Conservation (phyloP, 2,113 vertebrate species). For the Kryptolebias marmoratus region DNA sequence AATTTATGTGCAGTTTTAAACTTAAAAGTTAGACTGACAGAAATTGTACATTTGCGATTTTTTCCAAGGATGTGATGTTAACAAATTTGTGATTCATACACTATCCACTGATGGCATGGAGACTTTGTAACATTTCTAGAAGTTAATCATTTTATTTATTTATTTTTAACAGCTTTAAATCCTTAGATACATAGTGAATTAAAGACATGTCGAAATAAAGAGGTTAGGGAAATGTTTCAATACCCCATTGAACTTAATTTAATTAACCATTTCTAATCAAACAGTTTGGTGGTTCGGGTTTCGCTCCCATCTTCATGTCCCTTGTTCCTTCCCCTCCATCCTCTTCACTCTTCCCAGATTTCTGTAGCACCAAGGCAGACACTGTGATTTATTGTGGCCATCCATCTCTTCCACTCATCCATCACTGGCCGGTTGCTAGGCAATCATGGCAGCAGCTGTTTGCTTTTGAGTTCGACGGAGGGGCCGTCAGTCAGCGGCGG, state of each 20-base stretch:
- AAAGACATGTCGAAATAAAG: neutral
- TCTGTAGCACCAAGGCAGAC: slow-evolving; percentile 91
- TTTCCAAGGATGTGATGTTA: too few relatives aligned
- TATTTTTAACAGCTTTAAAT: neutral
- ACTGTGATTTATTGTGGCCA: slow-evolving; percentile 99
- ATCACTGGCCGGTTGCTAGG: slow-evolving; percentile 99
- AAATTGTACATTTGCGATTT: too few relatives aligned
- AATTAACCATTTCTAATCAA: neutral
- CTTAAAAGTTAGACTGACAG: too few relatives aligned
- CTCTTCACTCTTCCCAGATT: slow-evolving; percentile 85
- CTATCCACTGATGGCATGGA: too few relatives aligned
- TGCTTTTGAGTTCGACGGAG: slow-evolving; percentile 99
- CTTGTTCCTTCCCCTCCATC: slow-evolving; percentile 64
- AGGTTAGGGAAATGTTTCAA: neutral
- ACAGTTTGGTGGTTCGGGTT: neutral
- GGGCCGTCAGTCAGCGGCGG: slow-evolving; percentile 99
- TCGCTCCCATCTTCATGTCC: slow-evolving; percentile 2
- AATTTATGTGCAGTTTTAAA: too few relatives aligned
- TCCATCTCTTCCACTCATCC: slow-evolving; percentile 99
- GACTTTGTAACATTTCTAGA: too few relatives aligned
- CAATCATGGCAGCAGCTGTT: slow-evolving; percentile 99
- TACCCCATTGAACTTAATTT: neutral
- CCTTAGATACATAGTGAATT: neutral
- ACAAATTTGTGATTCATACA: too few relatives aligned
- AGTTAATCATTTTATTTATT: too few relatives aligned